phyloP scores from a whole-genome alignment of 2,797 vertebrate genomes.

The Eurystomus glaucurus region DNA sequence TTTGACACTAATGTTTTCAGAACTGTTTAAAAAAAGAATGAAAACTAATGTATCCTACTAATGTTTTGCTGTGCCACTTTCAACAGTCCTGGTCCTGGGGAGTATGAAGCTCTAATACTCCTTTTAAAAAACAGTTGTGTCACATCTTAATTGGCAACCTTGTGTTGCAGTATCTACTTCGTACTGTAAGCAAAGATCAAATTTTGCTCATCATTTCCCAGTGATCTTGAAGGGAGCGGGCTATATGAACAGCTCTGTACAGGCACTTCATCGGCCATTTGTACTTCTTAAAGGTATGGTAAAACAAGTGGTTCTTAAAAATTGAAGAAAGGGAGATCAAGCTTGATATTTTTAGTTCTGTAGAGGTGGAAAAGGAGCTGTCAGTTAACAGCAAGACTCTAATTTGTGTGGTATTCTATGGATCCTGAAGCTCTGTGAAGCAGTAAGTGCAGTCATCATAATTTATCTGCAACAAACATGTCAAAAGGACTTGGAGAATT shows the following conservation, averaged over 20 bases:
- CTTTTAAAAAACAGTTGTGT: neutral
- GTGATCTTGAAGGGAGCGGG: neutral
- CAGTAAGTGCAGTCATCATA: constrained; percentile 28
- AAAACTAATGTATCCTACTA: neutral
- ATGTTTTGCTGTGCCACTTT: neutral
- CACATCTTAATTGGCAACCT: neutral
- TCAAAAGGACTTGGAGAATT: neutral
- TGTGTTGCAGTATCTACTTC: neutral
- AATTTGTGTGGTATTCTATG: constrained; percentile 10
- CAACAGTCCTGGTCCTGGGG: neutral
- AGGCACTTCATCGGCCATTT: neutral
- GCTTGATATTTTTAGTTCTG: constrained; percentile 65
- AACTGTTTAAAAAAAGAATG: neutral
- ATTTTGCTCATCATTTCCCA: neutral
- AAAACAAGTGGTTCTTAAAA: constrained; percentile 28
- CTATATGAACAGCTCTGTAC: neutral
- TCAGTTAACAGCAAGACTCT: constrained; percentile 56
- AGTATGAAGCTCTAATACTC: neutral
- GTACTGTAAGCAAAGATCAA: neutral
- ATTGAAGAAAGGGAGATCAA: neutral
- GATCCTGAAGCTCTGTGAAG: constrained; percentile 34
- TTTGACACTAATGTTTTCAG: neutral
- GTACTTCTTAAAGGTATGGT: neutral
- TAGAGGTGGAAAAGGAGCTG: constrained; percentile 47
- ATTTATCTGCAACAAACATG: neutral